These are phyloP conservation scores for Drosophila cognata DNA, from an alignment of 2,888 invertebrate genomes.

Conservation along the genomic window DNA sequence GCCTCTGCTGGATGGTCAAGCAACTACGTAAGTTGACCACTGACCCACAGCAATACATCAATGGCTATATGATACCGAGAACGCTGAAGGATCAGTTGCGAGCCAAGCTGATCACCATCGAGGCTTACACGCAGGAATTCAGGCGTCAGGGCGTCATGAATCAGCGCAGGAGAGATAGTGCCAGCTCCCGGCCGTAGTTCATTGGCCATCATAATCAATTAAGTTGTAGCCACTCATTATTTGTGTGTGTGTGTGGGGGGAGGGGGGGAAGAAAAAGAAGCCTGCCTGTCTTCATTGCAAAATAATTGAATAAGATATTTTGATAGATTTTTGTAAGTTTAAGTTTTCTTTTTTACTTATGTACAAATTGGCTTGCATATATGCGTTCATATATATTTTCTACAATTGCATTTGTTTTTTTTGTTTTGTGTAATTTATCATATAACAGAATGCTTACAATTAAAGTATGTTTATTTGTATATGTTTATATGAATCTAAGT, in stretches of 20 bases:
- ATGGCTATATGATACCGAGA: constrained; percentile 60
- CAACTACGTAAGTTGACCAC: constrained; percentile 47
- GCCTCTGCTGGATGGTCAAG: constrained; percentile 74
- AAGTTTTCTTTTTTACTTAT: constrained; percentile 54
- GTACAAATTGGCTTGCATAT: constrained; percentile 73
- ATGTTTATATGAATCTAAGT: constrained; percentile 57
- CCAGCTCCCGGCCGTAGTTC: constrained; percentile 2
- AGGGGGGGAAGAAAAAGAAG: constrained; percentile 23
- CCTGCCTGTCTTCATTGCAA: constrained; percentile 61
- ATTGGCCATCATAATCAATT: background rate
- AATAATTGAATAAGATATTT: constrained; percentile 70
- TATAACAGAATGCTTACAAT: constrained; percentile 71
- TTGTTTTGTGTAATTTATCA: constrained; percentile 41
- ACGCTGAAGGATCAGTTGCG: constrained; percentile 74
- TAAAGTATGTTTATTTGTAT: constrained; percentile 46
- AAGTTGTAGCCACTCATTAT: constrained; percentile 1
- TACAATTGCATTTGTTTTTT: constrained; percentile 72
- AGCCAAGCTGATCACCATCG: constrained; percentile 53
- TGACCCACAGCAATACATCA: constrained; percentile 26
- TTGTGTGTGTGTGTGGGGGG: background rate
- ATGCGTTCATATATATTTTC: constrained; percentile 55
- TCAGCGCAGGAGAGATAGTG: constrained; percentile 3
- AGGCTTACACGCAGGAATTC: constrained; percentile 53
- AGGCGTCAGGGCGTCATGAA: constrained; percentile 24
- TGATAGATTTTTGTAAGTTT: constrained; percentile 57